Base-by-base conservation (phyloP, 2,797 vertebrate species). In the Esox masquinongy region DNA sequence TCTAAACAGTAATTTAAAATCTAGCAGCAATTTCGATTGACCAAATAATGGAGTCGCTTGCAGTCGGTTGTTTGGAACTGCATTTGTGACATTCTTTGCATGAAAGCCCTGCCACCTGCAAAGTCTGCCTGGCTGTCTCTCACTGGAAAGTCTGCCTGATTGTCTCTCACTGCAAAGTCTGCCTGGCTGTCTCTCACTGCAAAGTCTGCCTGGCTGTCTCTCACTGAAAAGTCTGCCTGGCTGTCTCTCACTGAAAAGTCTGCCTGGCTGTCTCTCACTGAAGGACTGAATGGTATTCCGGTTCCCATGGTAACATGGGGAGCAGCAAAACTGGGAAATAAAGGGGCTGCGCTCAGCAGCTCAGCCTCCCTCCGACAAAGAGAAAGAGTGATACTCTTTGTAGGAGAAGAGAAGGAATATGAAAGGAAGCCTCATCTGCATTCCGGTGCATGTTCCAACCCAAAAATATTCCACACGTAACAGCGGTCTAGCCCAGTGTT, bases 391-490 rank as follows among this genome's bases (percentile, higher is more conserved):
- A 85, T 84, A 79, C 80, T 84, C 83, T 89, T 91, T 88, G 87
- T 90, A 74, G 80, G 74, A 75, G 80, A 73, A 59, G 77, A 75
- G 81, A 70, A 83, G 80, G 71, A 86, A 68, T 73, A 83, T 83
- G 90, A 91, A 92, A 90, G 80, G 78, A 80, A 74, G 36, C 71
- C 88, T 95, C 87, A 94, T 95, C 93, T 94, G 88, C 92, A 95
- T 95, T 91, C 92, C 87, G 68, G 80, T 85, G 79, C 78, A 85
- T 83, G 87, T 87, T 89, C 80, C 88, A 86, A 80, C 88, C 84
- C 88, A 92, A 73, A 88, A 87, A 90, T 91, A 82, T 90, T 91
- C 88, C 86, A 86, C 89, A 88, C 80, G 88, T 87, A 87, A 85
- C 79, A 87, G 83, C 84, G 86, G 75, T 70, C 74, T 89, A 74